A percentile compares a stretch with the other conserved stretches of the same genome.
Evolutionary conservation across 2,888 invertebrate genomes (phyloP).

Genomic region (Pyrrhia umbra): DNA sequence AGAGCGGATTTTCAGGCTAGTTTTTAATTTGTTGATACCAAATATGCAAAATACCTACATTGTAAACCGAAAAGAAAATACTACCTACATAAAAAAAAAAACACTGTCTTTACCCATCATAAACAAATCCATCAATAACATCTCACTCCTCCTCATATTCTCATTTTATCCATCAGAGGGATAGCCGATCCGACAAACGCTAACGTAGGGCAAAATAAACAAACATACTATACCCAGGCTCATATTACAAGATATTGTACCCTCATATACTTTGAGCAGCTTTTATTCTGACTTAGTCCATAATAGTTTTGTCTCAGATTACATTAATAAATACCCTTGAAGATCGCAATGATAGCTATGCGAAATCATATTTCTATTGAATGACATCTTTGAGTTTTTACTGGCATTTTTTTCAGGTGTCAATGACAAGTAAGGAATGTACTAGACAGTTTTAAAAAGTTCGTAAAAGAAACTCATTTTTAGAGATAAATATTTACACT

Average conservation of each 20-base stretch:
- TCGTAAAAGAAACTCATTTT: too few relatives aligned
- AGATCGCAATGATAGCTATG: slow-evolving; percentile 35
- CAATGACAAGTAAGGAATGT: background rate
- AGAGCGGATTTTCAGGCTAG: too few relatives aligned
- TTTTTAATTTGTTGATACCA: too few relatives aligned
- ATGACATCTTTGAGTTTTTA: background rate
- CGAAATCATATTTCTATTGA: slow-evolving; percentile 36
- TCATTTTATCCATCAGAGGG: slow-evolving; percentile 20
- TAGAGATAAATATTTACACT: too few relatives aligned
- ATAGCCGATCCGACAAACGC: slow-evolving; percentile 43
- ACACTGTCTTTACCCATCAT: slow-evolving; percentile 3
- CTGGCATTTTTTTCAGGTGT: background rate
- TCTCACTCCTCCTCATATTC: slow-evolving; percentile 19
- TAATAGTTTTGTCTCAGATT: slow-evolving; percentile 57
- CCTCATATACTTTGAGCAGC: slow-evolving; percentile 31
- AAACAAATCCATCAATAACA: slow-evolving; percentile 31
- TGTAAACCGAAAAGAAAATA: background rate
- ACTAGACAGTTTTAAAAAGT: too few relatives aligned
- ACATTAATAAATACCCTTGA: slow-evolving; percentile 31
- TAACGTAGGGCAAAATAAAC: slow-evolving; percentile 60
- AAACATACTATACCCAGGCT: slow-evolving; percentile 67
- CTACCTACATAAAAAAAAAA: slow-evolving; percentile 2
- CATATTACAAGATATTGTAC: slow-evolving; percentile 69
- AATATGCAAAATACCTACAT: too few relatives aligned
- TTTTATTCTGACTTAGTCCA: slow-evolving; percentile 33